Conservation (phyloP, 2,888 invertebrate species). For the Pandemis heparana region DNA sequence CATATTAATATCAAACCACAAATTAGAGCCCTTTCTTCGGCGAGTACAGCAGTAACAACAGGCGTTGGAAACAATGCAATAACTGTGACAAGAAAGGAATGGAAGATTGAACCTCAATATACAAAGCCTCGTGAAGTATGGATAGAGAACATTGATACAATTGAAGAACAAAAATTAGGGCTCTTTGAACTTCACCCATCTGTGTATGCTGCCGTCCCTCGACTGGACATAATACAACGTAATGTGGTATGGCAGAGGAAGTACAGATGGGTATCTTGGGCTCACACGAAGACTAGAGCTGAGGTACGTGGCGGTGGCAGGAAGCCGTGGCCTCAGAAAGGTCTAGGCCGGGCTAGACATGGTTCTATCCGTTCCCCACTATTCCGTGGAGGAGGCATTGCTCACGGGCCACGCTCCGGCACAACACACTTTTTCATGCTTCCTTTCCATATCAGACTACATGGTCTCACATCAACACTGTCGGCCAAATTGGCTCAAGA, state of each 20-base stretch:
- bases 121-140: conserved; percentile 91
- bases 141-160: conserved; percentile 93
- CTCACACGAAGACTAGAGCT: conserved; percentile 90
- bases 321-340: conserved; percentile 99
- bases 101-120: conserved; percentile 83
- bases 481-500: conserved; percentile 98
- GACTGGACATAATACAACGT: conserved; percentile 94
- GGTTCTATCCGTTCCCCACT: conserved; percentile 96
- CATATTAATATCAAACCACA: conserved; percentile 64
- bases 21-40: conserved; percentile 62
- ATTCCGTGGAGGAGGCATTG: conserved; percentile 92
- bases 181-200: conserved; percentile 95
- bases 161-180: conserved; percentile 92
- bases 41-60: conserved; percentile 50
- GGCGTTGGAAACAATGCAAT: conserved; percentile 55
- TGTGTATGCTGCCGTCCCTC: conserved; percentile 92
- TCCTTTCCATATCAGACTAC: conserved; percentile 90
- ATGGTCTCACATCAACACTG: conserved; percentile 93
- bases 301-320: conserved; percentile 95
- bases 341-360: conserved; percentile 95
- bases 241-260: conserved; percentile 95
- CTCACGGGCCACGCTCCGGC: conserved; percentile 97
- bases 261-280: conserved; percentile 93
- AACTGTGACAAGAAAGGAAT: conserved; percentile 72
- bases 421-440: conserved; percentile 97